phyloP scores from a whole-genome alignment of 2,113 vertebrate species.

The Channa maculata region DNA sequence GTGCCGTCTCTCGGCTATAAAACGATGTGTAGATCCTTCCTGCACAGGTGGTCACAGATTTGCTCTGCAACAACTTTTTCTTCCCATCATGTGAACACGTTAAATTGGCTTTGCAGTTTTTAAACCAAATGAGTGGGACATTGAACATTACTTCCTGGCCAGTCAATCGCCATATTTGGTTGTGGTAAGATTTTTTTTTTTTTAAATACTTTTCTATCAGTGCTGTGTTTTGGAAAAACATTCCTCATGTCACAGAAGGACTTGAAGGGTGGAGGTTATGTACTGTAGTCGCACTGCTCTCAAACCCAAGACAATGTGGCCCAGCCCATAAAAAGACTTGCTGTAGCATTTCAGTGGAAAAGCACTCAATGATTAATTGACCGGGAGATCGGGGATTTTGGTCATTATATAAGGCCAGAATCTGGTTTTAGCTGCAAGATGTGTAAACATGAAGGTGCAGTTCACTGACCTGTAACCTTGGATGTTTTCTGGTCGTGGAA shows the following conservation, averaged over 20 bases:
- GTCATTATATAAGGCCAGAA: neutral
- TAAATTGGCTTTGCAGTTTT: no score
- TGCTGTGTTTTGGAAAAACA: neutral
- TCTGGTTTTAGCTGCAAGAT: no score
- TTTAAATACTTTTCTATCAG: no score
- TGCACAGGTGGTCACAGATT: no score
- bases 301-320: neutral
- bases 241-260: neutral
- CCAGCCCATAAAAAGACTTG: neutral
- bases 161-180: neutral
- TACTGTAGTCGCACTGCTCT: neutral
- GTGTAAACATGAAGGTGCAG: no score
- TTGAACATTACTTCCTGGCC: no score
- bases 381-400: neutral
- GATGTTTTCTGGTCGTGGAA: neutral
- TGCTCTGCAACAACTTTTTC: no score
- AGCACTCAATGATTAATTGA: neutral
- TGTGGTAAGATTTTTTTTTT: neutral
- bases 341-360: neutral
- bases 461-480: no score
- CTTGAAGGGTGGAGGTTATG: neutral
- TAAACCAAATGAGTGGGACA: no score
- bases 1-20: no score
- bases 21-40: no score
- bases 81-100: no score